Base-by-base conservation (phyloP, 2,113 vertebrate species). In the Heteronetta atricapilla region DNA sequence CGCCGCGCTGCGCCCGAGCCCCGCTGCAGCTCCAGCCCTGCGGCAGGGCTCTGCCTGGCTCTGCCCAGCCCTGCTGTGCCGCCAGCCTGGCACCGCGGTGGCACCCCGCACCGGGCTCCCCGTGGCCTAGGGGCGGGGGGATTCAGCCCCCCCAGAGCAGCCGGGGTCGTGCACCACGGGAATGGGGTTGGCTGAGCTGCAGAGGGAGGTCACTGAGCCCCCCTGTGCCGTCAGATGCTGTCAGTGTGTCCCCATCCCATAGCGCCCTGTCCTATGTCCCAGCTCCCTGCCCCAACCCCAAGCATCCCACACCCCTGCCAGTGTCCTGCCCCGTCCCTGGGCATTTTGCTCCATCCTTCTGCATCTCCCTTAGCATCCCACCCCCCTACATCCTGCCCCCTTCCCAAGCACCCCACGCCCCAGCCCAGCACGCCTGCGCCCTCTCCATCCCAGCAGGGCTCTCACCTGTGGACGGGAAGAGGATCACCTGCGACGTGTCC, bases 391-490 rank as follows among this genome's bases (percentile, higher is more conserved):
- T 36, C n/a, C 46, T 59, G 48, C 13, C 6, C 44, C 60, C 14
- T 73, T 8, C 69, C 60, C 33, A 48, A 89, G 42, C 10, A 5
- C 33, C 28, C 55, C 55, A 69, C 33, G 31, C 25, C 53, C 2
- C 3, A 83, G 40, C 31, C 16, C 40, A 29, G 28, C 5, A 31
- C 19, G 6, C 19, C 25, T 40, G 55, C 9, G 5, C 86, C 40
- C n/a, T 72, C 31, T 81, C 56, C 56, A 22, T 74, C 56, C 40
- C 60, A 38, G 38, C 36, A 70, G 46, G 29, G 26, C 79, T 93
- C 97, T 98, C 93, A 99, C 99, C 99, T 95, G 98, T 97, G 59
- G 95, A 97, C 13, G 99, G 98, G 94, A 99, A 99, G 40, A 99
- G 93, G 76, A 99, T 99, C 63, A 98, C 97, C 86, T 99, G 97